phyloP scores from a whole-genome alignment of 2,888 invertebrate genomes.

The Chymomyza caudatula region DNA sequence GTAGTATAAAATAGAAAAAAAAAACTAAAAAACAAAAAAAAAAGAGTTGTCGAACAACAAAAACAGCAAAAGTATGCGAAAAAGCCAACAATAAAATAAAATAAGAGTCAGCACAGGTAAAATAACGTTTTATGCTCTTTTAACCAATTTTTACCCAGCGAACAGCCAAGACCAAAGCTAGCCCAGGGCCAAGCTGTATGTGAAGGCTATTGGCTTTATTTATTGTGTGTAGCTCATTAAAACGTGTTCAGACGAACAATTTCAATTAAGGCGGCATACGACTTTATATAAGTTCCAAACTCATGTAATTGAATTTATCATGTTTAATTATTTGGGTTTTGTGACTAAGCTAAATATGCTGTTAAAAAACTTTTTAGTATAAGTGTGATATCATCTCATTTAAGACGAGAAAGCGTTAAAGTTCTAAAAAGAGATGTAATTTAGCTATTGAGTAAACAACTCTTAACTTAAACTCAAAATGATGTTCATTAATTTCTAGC shows the following conservation, averaged over 20 bases:
- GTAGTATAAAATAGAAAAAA: background rate
- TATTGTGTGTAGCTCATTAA: background rate
- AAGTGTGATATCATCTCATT: too few relatives aligned
- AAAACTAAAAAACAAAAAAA: conserved; percentile 17
- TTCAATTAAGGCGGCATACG: background rate
- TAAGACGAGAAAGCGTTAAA: background rate
- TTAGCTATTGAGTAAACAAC: too few relatives aligned
- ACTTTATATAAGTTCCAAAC: background rate
- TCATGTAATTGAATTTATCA: background rate
- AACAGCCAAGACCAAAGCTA: background rate
- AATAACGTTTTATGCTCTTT: conserved; percentile 48
- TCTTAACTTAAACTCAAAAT: too few relatives aligned
- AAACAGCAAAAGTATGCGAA: conserved; percentile 25
- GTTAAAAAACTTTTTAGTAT: too few relatives aligned
- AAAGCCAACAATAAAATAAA: background rate
- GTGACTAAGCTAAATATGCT: background rate
- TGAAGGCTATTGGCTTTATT: conserved; percentile 14
- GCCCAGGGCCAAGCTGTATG: background rate
- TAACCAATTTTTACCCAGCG: conserved; percentile 31
- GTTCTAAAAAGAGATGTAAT: background rate
- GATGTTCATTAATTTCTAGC: too few relatives aligned
- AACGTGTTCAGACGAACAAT: background rate
- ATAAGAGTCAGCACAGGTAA: conserved; percentile 3
- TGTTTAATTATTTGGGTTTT: background rate
- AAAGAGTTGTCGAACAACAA: conserved; percentile 52